Conservation (phyloP, 2,888 invertebrate species). For the Griposia aprilina region DNA sequence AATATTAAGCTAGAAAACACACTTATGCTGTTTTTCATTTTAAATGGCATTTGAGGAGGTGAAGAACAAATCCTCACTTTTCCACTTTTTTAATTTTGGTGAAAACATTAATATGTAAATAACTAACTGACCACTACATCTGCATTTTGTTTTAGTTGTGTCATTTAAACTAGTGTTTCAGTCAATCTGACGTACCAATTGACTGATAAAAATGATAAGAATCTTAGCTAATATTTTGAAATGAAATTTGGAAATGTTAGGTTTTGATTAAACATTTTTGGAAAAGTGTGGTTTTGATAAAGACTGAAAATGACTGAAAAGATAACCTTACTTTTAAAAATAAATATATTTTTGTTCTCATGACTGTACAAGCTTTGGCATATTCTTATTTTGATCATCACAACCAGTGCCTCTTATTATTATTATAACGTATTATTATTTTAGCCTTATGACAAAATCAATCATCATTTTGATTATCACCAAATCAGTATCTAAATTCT, state of each 20-base stretch:
- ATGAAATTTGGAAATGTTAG: neutral
- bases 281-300: slow-evolving; percentile 1
- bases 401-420: slow-evolving; percentile 5
- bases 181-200: slow-evolving; percentile 6
- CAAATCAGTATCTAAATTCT: slow-evolving; percentile 8
- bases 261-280: neutral
- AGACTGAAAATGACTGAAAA: slow-evolving; percentile 3
- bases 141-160: neutral
- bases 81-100: slow-evolving; percentile 7
- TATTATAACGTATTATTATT: slow-evolving; percentile 2
- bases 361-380: neutral
- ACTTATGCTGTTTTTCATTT: too few relatives aligned
- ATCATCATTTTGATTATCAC: neutral
- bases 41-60: too few relatives aligned
- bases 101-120: neutral
- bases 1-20: neutral
- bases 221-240: neutral
- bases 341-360: slow-evolving; percentile 10
- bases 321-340: slow-evolving; percentile 5
- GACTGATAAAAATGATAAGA: neutral
- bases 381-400: slow-evolving; percentile 15
- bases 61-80: slow-evolving; percentile 4
- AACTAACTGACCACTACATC: slow-evolving; percentile 1
- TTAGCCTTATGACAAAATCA: slow-evolving; percentile 1
- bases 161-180: neutral